Base-by-base conservation (phyloP, 2,888 invertebrate species). In the Acanthacorydalis orientalis region DNA sequence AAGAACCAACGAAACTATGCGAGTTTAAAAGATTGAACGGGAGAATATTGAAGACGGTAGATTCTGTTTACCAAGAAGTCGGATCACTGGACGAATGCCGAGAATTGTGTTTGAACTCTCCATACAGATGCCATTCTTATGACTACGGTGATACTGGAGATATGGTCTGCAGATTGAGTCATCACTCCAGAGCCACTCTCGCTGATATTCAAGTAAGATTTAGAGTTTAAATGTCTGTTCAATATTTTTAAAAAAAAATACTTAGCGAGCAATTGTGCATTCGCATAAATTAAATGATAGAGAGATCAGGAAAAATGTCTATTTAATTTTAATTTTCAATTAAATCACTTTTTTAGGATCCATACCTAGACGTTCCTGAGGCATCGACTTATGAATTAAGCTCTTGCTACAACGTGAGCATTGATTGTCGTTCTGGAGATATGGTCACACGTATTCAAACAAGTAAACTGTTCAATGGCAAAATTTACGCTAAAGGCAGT, bases 71-170 rank as follows among this genome's bases (percentile, higher is more conserved):
- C 62, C 87, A 89, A 69, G 88, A 90, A 59, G 84, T 90, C 44
- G 82, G 82, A 53, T 84, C 83, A 16, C 72, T 86, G 50, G 89
- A 90, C 60, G 89, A 88, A 69, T 89, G 89, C 65, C 77, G 89
- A 50, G 89, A 89, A 62, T 73, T 89, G 52, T 91, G 91, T 64
- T 72, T 91, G 49, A 87, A 85, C 65, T 88, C 89, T 34, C 88
- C 88, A 39, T 90, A 84, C 77, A 75, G 84, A 61, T 92, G 92
- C 65, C 91, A 91, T 65, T 90, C 91, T 9, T 92, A 90, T 65
- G 92, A 92, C 64, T 90, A 86, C 64, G 90, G 90, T 45, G 92
- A 91, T 62, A 90, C 89, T 54, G 90, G 90, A 47, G 91, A 91
- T 60, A 83, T 86, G 73, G 90, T 92, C 44, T 93, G 92, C 70